These are phyloP conservation scores for Brachystomella parvula DNA, from an alignment of 1,140 invertebrate genomes.

Conservation along the genomic window DNA sequence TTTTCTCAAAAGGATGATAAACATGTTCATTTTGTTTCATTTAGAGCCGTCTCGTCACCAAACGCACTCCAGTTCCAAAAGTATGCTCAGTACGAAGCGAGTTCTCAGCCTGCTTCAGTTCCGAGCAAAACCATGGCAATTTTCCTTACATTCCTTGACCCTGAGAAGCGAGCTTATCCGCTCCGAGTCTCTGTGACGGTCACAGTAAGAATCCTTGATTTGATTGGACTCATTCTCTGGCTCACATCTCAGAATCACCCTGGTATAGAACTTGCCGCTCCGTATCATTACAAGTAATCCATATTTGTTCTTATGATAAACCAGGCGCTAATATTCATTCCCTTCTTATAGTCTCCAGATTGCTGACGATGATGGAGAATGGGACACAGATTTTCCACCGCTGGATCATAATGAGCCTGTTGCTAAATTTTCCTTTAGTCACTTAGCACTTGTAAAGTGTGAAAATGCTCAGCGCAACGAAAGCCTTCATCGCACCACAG, in stretches of 20 bases:
- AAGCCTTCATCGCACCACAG: conserved; percentile 5
- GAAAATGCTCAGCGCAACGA: conserved; percentile 13
- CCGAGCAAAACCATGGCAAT: conserved; percentile 47
- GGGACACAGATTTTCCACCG: conserved; percentile 85
- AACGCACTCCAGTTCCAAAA: conserved; percentile 27
- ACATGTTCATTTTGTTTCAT: conserved; percentile 8
- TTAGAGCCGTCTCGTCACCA: conserved; percentile 32
- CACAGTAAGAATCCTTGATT: conserved; percentile 76
- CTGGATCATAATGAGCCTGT: conserved; percentile 78
- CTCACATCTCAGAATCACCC: conserved; percentile 48
- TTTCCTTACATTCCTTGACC: conserved; percentile 76
- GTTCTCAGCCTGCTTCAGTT: conserved; percentile 38
- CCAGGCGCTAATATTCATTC: conserved; percentile 36
- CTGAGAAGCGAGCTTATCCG: conserved; percentile 71
- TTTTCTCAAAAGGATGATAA: background rate
- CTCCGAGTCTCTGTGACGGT: conserved; percentile 69
- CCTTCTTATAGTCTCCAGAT: conserved; percentile 71
- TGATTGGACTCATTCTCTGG: conserved; percentile 89
- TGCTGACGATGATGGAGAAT: conserved; percentile 94
- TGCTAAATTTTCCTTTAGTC: conserved; percentile 84
- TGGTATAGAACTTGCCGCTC: conserved; percentile 41
- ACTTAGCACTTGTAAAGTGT: conserved; percentile 66
- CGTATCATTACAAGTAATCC: conserved; percentile 32
- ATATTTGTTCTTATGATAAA: conserved; percentile 7
- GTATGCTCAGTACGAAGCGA: conserved; percentile 86